Evolutionary conservation across 2,113 vertebrate species (phyloP), one percentile per base, ranked within the genome.

Genomic region (Myrmophylax atrothorax): DNA sequence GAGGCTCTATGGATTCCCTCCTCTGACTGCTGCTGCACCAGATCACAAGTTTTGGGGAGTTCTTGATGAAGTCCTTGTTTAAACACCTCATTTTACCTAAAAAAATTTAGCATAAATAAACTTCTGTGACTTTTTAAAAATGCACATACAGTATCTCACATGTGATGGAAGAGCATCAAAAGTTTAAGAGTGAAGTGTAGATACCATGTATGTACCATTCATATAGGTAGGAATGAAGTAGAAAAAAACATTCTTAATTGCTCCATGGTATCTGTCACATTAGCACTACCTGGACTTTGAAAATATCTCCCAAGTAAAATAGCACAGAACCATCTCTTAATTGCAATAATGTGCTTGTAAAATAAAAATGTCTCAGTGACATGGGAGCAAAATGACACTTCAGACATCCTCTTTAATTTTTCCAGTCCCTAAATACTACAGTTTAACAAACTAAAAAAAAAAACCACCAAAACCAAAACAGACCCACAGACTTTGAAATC

Each of bases 191-290:
- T 10, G 42, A 56, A 78, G 42, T 59, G 73, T 49, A 73, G 67
- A 72, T 10, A 44, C 10, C 63, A 40, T 2, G 5, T 18, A 79
- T 0, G 10, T 18, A 49, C 2, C 2, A 18, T 31, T 66, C 26
- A 16, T 0, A 7, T 53, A 50, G 15, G 33, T 47, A 52, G 38
- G 75, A 70, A 40, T 3, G 62, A 90, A 77, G 40, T 2, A 60
- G 18, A 5, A 8, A 49, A 78, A 90, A 91, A 72, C 19, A 47
- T 64, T 91, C 72, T 75, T 74, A 87, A 91, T 77, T 79, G 23
- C 47, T 40, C 72, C 35, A 17, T 1, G 8, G 14, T 52, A 58
- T 64, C 69, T 80, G 76, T 22, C 77, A 72, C 12, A 24, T 40
- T 23, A 74, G 31, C 40, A 31, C 18, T 20, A 94, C 37, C 38